Conservation (phyloP, 2,797 vertebrate genomes). For the Babyrousa celebensis region DNA sequence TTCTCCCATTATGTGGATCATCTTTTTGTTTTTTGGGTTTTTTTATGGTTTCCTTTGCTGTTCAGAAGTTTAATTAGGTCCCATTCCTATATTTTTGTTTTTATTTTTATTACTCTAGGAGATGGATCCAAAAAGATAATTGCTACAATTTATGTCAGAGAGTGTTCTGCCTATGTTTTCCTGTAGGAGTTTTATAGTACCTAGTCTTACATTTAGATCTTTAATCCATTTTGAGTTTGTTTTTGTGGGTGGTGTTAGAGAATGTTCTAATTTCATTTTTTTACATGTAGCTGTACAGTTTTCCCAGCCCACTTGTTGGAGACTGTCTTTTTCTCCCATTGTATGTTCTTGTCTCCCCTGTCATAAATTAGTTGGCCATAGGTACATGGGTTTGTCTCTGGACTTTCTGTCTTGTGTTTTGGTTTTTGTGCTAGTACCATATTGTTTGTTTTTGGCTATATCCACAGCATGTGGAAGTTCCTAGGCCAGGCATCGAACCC, state of each 20-base stretch:
- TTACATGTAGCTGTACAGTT: background rate
- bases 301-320: background rate
- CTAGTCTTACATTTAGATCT: background rate
- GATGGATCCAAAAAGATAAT: no score
- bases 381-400: background rate
- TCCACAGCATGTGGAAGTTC: no score
- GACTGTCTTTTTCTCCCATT: background rate
- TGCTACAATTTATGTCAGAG: no score
- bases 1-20: background rate
- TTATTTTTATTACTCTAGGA: no score
- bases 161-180: background rate
- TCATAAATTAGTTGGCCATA: background rate
- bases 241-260: background rate
- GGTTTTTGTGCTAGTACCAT: background rate
- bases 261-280: background rate
- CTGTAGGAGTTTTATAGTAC: background rate
- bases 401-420: background rate
- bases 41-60: background rate
- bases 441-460: no score
- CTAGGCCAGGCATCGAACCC: no score
- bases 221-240: background rate
- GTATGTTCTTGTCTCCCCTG: background rate
- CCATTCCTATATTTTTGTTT: background rate
- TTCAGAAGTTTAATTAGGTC: background rate
- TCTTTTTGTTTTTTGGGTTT: background rate